A percentile compares a stretch with the other conserved stretches of the same genome.
Conservation (phyloP, 2,113 vertebrate genomes). For the Chinchilla lanigera region DNA sequence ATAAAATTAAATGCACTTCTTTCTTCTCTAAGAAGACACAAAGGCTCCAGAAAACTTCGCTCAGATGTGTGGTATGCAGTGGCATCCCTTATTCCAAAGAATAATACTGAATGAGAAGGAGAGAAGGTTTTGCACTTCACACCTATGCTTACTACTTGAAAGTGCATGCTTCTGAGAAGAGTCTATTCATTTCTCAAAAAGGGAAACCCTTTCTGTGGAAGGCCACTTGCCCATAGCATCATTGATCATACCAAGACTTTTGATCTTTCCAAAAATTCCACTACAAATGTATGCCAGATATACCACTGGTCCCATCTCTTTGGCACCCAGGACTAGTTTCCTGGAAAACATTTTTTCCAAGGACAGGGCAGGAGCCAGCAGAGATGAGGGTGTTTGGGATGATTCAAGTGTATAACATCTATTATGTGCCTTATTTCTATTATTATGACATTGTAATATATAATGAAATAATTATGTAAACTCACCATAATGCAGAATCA, state of each 20-base stretch:
- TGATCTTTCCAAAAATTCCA: slow-evolving; percentile 13
- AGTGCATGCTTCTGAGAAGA: slow-evolving; percentile 66
- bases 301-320: not conserved
- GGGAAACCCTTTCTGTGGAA: slow-evolving; percentile 53
- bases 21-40: slow-evolving; percentile 79
- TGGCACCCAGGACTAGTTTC: not conserved
- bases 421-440: not conserved
- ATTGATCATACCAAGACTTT: not conserved
- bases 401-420: not conserved
- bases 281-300: slow-evolving; percentile 50
- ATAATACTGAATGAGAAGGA: slow-evolving; percentile 77
- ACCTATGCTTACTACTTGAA: slow-evolving; percentile 53
- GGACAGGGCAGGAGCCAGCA: not conserved
- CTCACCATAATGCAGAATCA: not conserved
- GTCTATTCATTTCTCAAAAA: too few relatives aligned
- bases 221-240: slow-evolving; percentile 13
- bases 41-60: slow-evolving; percentile 83
- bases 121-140: slow-evolving; percentile 77
- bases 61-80: slow-evolving; percentile 31
- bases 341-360: slow-evolving; percentile 27
- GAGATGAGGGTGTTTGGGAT: not conserved
- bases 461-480: not conserved
- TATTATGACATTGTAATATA: not conserved
- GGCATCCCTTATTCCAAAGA: slow-evolving; percentile 70
- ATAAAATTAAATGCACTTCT: slow-evolving; percentile 80